Evolutionary conservation across 2,797 vertebrate genomes (phyloP).

Genomic region (Botia almorhae): DNA sequence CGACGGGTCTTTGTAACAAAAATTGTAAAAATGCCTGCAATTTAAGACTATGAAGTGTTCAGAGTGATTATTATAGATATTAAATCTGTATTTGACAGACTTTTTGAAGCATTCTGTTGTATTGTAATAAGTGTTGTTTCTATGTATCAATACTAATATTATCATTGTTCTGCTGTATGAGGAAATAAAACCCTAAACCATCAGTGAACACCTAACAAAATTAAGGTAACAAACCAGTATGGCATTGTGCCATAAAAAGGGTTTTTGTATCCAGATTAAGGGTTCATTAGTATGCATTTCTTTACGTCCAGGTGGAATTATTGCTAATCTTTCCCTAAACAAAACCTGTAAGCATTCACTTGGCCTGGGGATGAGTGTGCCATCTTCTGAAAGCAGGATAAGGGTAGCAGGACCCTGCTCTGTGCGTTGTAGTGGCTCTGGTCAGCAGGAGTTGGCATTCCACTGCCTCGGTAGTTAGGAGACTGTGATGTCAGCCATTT

Average conservation of each 20-base stretch:
- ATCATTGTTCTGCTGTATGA: not conserved
- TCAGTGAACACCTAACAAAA: not conserved
- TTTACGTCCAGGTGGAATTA: constrained; percentile 32
- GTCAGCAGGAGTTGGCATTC: constrained; percentile 70
- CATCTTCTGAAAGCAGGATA: not conserved
- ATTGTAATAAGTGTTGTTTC: not conserved
- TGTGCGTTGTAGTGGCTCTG: constrained; percentile 60
- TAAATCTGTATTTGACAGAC: too few species aligned
- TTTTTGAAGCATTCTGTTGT: not conserved
- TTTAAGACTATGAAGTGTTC: not conserved
- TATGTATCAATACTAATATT: not conserved
- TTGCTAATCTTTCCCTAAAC: not conserved
- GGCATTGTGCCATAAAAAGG: not conserved
- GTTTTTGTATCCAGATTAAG: not conserved
- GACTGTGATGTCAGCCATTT: constrained; percentile 86
- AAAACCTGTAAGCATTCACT: not conserved
- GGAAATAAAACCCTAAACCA: not conserved
- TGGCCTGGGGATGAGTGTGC: not conserved
- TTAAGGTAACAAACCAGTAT: not conserved
- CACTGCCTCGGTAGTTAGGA: constrained; percentile 76
- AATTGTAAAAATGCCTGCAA: not conserved
- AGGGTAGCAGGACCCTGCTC: constrained; percentile 36
- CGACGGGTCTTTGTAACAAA: not conserved
- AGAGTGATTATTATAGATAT: not conserved
- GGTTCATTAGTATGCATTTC: not conserved